Conservation (phyloP, 2,888 invertebrate species). For the Melinopterus prodromus region DNA sequence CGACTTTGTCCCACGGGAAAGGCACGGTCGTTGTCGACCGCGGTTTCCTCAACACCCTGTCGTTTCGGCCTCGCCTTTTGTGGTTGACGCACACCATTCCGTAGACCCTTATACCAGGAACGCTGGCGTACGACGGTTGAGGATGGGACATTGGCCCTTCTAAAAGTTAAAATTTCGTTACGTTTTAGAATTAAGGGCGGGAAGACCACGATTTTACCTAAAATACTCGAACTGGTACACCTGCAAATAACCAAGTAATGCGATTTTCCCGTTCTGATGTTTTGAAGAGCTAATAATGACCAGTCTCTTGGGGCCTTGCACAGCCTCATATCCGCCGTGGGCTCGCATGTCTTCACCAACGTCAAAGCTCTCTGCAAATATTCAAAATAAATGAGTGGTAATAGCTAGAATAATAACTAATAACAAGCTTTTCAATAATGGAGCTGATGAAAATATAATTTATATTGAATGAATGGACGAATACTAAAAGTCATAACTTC, state of each 20-base stretch:
- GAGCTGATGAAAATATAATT: too few species aligned
- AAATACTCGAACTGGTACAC: slow-evolving; percentile 83
- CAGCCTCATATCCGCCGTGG: slow-evolving; percentile 88
- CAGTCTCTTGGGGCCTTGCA: slow-evolving; percentile 90
- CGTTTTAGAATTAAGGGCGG: slow-evolving; percentile 13
- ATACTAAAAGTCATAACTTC: too few species aligned
- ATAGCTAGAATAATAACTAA: neutral
- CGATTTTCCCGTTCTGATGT: slow-evolving; percentile 91
- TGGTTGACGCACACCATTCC: slow-evolving; percentile 89
- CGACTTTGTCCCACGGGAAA: slow-evolving; percentile 83
- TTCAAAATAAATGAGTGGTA: slow-evolving; percentile 24
- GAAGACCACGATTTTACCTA: slow-evolving; percentile 67
- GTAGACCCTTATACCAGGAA: slow-evolving; percentile 91
- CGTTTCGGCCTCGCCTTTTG: slow-evolving; percentile 56
- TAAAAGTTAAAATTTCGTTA: slow-evolving; percentile 55
- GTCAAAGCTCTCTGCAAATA: slow-evolving; percentile 77
- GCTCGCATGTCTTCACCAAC: slow-evolving; percentile 92
- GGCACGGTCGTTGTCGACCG: slow-evolving; percentile 63
- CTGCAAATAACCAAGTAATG: slow-evolving; percentile 93
- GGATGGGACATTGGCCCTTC: slow-evolving; percentile 95
- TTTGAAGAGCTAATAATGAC: slow-evolving; percentile 90
- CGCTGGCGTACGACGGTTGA: slow-evolving; percentile 92
- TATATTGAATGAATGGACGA: too few species aligned
- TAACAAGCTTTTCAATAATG: neutral
- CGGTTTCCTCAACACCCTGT: slow-evolving; percentile 59